phyloP scores from a whole-genome alignment of 2,888 invertebrate genomes.

The Athalia rosae region DNA sequence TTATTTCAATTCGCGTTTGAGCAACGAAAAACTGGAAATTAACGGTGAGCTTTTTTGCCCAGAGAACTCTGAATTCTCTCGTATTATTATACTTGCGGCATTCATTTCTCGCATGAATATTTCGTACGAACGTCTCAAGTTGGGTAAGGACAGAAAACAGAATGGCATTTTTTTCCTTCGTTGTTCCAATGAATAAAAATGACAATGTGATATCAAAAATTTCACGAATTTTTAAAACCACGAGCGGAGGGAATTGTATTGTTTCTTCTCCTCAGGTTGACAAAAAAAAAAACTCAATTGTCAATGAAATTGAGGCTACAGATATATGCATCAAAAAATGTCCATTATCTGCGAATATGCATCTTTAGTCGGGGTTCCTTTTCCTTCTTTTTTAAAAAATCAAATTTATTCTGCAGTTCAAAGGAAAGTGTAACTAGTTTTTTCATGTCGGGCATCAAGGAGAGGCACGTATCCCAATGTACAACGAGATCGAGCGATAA shows the following conservation, averaged over 20 bases:
- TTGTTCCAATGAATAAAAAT: constrained; percentile 18
- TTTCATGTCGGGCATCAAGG: neutral
- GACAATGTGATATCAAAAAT: too few relatives aligned
- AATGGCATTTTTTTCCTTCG: neutral
- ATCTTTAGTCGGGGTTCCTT: constrained; percentile 30
- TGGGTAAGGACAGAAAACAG: neutral
- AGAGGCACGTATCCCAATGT: neutral
- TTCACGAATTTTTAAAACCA: too few relatives aligned
- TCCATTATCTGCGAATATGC: constrained; percentile 15
- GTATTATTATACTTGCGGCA: too few relatives aligned
- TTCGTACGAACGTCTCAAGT: constrained; percentile 25
- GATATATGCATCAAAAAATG: constrained; percentile 25
- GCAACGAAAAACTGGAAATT: neutral
- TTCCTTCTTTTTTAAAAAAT: constrained; percentile 20
- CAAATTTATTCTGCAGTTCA: constrained; percentile 28
- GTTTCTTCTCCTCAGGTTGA: too few relatives aligned
- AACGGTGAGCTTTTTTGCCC: too few relatives aligned
- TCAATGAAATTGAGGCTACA: neutral
- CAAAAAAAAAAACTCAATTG: too few relatives aligned
- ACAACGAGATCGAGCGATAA: constrained; percentile 36
- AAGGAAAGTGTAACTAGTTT: constrained; percentile 10
- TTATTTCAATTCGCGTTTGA: constrained; percentile 9
- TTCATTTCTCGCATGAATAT: neutral
- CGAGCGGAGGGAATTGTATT: too few relatives aligned
- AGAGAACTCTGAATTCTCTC: too few relatives aligned